Conservation (phyloP, 2,888 invertebrate genomes). For the Dastarcus helophoroides region DNA sequence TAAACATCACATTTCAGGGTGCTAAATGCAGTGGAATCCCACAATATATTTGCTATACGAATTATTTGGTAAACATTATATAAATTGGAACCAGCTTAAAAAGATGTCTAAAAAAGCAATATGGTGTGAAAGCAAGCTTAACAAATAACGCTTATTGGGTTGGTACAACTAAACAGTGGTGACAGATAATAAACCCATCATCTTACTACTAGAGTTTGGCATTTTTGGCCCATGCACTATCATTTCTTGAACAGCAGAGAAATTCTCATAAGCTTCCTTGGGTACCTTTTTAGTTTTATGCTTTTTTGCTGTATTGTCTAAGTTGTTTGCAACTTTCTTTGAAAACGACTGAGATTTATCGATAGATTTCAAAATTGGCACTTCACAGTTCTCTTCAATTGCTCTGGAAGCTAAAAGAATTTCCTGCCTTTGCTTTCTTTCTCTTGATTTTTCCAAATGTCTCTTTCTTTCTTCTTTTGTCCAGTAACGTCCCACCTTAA, state of each 20-base stretch:
- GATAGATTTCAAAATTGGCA: conserved; percentile 17
- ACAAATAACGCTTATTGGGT: conserved; percentile 13
- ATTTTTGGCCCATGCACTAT: conserved; percentile 39
- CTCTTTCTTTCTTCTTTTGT: conserved; percentile 61
- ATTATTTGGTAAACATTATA: no score
- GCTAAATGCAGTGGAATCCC: background rate
- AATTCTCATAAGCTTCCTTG: conserved; percentile 39
- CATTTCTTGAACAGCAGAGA: conserved; percentile 48
- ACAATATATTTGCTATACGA: conserved; percentile 11
- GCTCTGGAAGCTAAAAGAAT: conserved; percentile 24
- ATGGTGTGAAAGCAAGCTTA: conserved; percentile 14
- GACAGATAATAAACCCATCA: conserved; percentile 46
- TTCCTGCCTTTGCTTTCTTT: conserved; percentile 43
- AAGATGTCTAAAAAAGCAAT: no score
- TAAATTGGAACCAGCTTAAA: no score
- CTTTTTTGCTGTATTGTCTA: conserved; percentile 39
- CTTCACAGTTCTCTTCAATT: conserved; percentile 25
- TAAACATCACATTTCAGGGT: conserved; percentile 26
- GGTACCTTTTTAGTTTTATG: conserved; percentile 33
- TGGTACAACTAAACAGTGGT: conserved; percentile 37
- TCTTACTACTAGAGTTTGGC: conserved; percentile 38
- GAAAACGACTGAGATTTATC: conserved; percentile 26
- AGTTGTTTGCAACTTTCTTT: conserved; percentile 34
- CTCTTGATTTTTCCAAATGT: no score
- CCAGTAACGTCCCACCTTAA: conserved; percentile 63